Base-by-base conservation (phyloP, 1,140 invertebrate genomes). In the Thalassaphorura encarpata region DNA sequence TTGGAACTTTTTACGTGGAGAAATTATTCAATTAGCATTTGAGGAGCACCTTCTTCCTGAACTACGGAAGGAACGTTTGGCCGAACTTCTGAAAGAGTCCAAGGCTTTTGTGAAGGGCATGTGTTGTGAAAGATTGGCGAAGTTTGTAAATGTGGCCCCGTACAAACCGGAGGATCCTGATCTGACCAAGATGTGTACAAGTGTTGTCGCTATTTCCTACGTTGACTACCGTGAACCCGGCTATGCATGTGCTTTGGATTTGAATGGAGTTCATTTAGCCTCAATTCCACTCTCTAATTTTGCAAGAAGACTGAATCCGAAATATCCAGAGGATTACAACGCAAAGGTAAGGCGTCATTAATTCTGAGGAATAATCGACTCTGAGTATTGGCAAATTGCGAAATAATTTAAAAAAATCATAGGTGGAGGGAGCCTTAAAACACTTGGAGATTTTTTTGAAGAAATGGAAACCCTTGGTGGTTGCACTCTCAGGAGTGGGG, bases 391-490 rank as follows among this genome's bases (percentile, higher is more conserved):
- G n/a, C n/a, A n/a, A n/a, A n/a, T n/a, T n/a, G n/a, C n/a, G n/a
- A n/a, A n/a, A n/a, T n/a, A n/a, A n/a, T n/a, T n/a, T n/a, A n/a
- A n/a, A n/a, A n/a, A n/a, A n/a, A n/a, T n/a, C n/a, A n/a, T n/a
- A n/a, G n/a, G n/a, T n/a, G 45, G 45, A 47, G 18, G 18, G 11
- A 13, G 45, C 5, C 26, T 26, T 4, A 8, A 11, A 26, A 11
- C 23, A 24, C 15, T 47, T 98, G 5, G 80, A 81, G 48, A 81
- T 90, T 60, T 95, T 99, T 61, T 89, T 99, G 26, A 70, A 79
- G 0, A 80, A 79, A 1, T 94, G 94, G 69, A 92, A 93, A 67
- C 96, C 97, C 0, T 95, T 98, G 71, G 83, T 94, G 4, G 82
- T 99, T 42, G 85, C 82, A 0, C 81, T 99, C 28, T 84, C 89